Evolutionary conservation across 2,113 vertebrate genomes (phyloP), one percentile per base, ranked within the genome.

Genomic region (Nothobranchius furzeri): DNA sequence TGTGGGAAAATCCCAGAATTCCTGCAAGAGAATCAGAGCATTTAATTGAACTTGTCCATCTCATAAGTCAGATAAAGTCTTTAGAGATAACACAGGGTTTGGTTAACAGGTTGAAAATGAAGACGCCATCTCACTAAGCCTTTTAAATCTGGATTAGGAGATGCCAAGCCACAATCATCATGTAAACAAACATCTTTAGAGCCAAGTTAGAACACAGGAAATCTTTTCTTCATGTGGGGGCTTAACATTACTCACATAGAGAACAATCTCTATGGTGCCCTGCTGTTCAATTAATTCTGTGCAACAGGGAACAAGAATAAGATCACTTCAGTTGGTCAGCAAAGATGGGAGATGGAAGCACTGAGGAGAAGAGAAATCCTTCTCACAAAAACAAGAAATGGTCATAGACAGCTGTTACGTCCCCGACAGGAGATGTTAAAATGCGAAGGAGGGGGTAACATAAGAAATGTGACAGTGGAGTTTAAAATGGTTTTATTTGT

Each of bases 271-370:
- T 20, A 73, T 12, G 47, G 25, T 12, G 14, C 56, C 53, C 61
- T 70, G 60, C 68, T 64, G 78, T 54, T 74, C 69, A 81, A 55
- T 81, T 81, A 81, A 54, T 42, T 58, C 47, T 58, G 42, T 73
- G 55, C 76, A 47, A 47, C 20, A 10, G 60, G 82, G 52, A 42
- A 67, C 42, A 4, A 14, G 50, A 54, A 70, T 61, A 17, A 76
- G 68, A 43, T 25, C 17, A 45, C 55, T 54, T 73, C 46, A 66
- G 59, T 64, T 70, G 53, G 75, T 84, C 81, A 78, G 78, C 60
- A 57, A 46, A 75, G 68, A 75, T 48, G 60, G 65, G 49, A 60
- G 73, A 76, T 59, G 63, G 49, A 57, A 52, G 54, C 50, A 20
- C 24, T 24, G 40, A 66, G 58, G 62, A 40, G 63, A 60, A 54